These are phyloP conservation scores for Drosophila glabriapex DNA, from an alignment of 2,888 invertebrate species.

Conservation along the genomic window DNA sequence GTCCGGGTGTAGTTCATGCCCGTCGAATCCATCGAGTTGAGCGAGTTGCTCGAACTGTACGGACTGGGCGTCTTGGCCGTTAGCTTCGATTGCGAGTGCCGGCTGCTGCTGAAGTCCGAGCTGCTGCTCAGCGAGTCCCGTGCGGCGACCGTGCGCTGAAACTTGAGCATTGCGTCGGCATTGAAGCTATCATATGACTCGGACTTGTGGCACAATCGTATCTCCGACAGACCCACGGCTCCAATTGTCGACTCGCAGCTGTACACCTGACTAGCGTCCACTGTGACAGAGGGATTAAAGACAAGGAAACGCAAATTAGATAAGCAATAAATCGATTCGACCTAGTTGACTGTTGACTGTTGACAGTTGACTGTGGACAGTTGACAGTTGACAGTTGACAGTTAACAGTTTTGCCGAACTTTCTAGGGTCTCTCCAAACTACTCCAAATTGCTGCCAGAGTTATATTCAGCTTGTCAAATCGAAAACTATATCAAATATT, in stretches of 20 bases:
- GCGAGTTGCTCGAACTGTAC: conserved; percentile 85
- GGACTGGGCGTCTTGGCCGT: conserved; percentile 85
- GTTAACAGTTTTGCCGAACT: too few relatives aligned
- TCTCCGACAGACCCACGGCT: conserved; percentile 85
- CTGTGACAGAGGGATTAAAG: conserved; percentile 47
- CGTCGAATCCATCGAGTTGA: conserved; percentile 85
- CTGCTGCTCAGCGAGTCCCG: conserved; percentile 85
- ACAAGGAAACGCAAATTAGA: not conserved
- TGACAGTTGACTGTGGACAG: too few relatives aligned
- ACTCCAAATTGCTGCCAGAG: too few relatives aligned
- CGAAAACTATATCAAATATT: too few relatives aligned
- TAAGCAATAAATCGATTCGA: not conserved
- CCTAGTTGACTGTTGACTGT: not conserved
- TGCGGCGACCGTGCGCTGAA: conserved; percentile 81
- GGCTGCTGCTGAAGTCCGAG: conserved; percentile 85
- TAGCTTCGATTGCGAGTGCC: conserved; percentile 82
- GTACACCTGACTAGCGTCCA: conserved; percentile 85
- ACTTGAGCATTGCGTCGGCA: conserved; percentile 83
- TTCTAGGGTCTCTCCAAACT: too few relatives aligned
- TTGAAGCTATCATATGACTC: conserved; percentile 84
- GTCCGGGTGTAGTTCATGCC: conserved; percentile 84
- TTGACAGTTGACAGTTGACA: too few relatives aligned
- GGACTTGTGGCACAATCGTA: conserved; percentile 85
- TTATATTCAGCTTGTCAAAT: too few relatives aligned
- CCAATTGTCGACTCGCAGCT: conserved; percentile 85